These are phyloP conservation scores for Scophthalmus maximus DNA, from an alignment of 2,113 vertebrate genomes.

Conservation along the genomic window DNA sequence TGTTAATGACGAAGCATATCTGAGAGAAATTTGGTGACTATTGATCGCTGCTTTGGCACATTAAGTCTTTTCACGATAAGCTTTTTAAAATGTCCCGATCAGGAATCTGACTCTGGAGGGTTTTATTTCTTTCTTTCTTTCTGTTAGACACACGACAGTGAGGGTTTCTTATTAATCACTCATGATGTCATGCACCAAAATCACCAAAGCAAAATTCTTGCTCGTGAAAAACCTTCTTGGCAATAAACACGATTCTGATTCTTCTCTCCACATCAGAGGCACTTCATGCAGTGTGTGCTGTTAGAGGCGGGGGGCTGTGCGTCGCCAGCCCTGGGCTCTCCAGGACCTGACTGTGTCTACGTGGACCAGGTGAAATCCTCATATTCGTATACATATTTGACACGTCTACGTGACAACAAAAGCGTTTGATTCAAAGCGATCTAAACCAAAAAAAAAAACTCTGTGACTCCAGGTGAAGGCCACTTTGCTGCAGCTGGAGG, in stretches of 20 bases:
- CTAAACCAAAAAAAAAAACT: background rate
- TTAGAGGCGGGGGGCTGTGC: conserved; percentile 93
- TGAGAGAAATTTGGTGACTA: too few relatives aligned
- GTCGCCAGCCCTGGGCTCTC: conserved; percentile 85
- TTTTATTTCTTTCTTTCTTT: too few relatives aligned
- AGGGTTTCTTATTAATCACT: too few relatives aligned
- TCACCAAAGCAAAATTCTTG: too few relatives aligned
- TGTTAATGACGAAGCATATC: too few relatives aligned
- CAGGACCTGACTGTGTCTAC: conserved; percentile 93
- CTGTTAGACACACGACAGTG: too few relatives aligned
- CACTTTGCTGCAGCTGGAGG: conserved; percentile 90
- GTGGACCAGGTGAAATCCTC: conserved; percentile 87
- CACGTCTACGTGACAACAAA: background rate
- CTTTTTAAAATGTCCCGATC: too few relatives aligned
- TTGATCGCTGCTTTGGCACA: too few relatives aligned
- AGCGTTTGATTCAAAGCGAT: background rate
- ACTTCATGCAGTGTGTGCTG: conserved; percentile 92
- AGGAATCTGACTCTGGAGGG: too few relatives aligned
- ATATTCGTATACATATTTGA: background rate
- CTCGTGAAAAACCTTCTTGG: too few relatives aligned
- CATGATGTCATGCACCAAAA: too few relatives aligned
- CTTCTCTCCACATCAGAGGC: conserved; percentile 80
- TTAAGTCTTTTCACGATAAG: too few relatives aligned
- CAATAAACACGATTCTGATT: background rate
- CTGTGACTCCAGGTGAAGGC: conserved; percentile 83